Conservation (phyloP, 2,113 vertebrate genomes). For the Tachysurus fulvidraco region DNA sequence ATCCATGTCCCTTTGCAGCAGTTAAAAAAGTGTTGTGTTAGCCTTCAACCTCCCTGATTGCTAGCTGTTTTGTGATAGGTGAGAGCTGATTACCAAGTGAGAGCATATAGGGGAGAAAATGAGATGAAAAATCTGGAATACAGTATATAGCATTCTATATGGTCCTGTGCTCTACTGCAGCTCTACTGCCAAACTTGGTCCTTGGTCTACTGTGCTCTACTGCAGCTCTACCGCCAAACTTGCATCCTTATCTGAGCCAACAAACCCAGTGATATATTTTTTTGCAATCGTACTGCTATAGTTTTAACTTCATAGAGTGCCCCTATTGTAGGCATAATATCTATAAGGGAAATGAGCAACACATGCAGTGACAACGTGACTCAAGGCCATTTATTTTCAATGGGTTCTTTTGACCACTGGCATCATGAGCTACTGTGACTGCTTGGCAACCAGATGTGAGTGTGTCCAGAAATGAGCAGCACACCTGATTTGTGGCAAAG, state of each 20-base stretch:
- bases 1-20: not conserved
- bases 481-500: no score
- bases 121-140: not conserved
- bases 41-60: not conserved
- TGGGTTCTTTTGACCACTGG: no score
- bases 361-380: no score
- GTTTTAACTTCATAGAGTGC: not conserved
- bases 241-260: not conserved
- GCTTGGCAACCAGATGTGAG: no score
- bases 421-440: no score
- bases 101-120: not conserved
- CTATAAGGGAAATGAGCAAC: not conserved
- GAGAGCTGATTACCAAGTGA: not conserved
- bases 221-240: not conserved
- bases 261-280: not conserved
- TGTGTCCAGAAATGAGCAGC: no score
- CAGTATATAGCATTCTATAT: not conserved
- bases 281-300: not conserved
- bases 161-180: not conserved
- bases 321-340: not conserved
- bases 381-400: no score
- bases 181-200: not conserved
- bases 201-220: not conserved
- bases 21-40: not conserved
- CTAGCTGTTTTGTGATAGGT: not conserved